These are phyloP conservation scores for Zoanthus gigantus DNA, from an alignment of 92 coral and sea anemone species.

Conservation along the genomic window DNA sequence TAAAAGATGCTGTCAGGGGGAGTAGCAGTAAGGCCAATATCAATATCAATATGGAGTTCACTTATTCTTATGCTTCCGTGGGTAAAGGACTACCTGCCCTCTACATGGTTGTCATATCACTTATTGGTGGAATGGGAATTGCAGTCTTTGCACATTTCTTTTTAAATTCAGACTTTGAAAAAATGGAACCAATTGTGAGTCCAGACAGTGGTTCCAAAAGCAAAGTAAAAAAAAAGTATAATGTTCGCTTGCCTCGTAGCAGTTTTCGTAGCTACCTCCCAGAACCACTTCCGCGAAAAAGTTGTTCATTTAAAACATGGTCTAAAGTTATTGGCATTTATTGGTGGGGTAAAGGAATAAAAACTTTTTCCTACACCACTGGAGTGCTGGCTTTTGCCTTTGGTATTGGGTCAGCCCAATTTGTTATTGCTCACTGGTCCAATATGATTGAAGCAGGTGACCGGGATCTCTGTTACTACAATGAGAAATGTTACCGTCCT, in stretches of 20 bases:
- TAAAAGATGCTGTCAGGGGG: conserved; percentile 42
- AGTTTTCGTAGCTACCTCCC: conserved; percentile 65
- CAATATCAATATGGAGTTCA: conserved; percentile 60
- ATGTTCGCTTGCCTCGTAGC: conserved; percentile 43
- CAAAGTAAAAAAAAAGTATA: not conserved
- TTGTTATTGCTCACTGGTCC: conserved; percentile 93
- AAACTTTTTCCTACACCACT: conserved; percentile 88
- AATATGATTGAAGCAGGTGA: conserved; percentile 90
- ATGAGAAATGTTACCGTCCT: conserved; percentile 93
- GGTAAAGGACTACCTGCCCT: conserved; percentile 76
- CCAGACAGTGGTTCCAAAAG: conserved; percentile 5
- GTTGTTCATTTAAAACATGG: conserved; percentile 79
- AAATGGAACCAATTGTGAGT: conserved; percentile 47
- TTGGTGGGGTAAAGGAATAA: conserved; percentile 86
- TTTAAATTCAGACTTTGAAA: conserved; percentile 92
- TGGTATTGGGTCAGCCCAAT: conserved; percentile 94
- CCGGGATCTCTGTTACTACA: conserved; percentile 96
- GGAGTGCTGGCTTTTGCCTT: conserved; percentile 89
- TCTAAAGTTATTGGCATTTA: conserved; percentile 62
- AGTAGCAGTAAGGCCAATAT: conserved; percentile 55
- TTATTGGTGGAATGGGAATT: conserved; percentile 77
- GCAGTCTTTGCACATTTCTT: conserved; percentile 89
- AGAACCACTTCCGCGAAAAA: conserved; percentile 64
- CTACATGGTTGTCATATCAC: conserved; percentile 72
- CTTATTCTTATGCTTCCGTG: conserved; percentile 61